Base-by-base conservation (phyloP, 1,140 invertebrate species). In the Triops longicaudatus region DNA sequence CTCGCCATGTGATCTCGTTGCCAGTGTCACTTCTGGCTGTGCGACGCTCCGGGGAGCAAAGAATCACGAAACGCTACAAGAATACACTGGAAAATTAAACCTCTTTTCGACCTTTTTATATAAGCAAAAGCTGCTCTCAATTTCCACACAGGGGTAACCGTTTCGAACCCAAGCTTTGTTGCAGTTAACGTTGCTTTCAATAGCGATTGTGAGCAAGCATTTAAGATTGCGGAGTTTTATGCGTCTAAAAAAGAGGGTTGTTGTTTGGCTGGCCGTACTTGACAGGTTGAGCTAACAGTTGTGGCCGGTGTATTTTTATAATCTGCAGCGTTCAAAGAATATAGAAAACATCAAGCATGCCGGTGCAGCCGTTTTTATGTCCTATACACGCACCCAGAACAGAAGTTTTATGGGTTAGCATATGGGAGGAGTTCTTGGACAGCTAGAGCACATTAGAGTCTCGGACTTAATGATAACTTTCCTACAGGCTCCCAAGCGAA, bases 381-480 rank as follows among this genome's bases (percentile, higher is more conserved):
- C 22, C 22, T 22, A 63, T 63, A 63, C 50, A 63, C 50, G 50
- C 50, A 63, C 50, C 50, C 50, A 63, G 50, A 17, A 63, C 50
- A 63, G 50, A 63, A 63, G 50, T 63, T 63, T 63, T 63, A 63
- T 14, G 22, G 50, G 50, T 63, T 63, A 63, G 50, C 50, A 63
- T 63, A 63, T 63, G 50, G 50, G 50, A 63, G 50, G 50, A 63
- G 50, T 63, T 63, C 50, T 63, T 63, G 50, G 50, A 63, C 50
- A 63, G 50, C 50, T 63, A 63, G 50, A 63, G 50, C 50, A 63
- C 50, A 63, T 63, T 63, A 63, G 50, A 63, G 50, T 63, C 14
- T 63, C 50, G 50, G 50, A 63, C 50, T 63, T 63, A 63, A 63
- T 63, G 50, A 63, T 63, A 63, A 63, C 50, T 63, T 63, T 63